phyloP scores from a whole-genome alignment of 2,113 vertebrate species.

The Macaca mulatta region DNA sequence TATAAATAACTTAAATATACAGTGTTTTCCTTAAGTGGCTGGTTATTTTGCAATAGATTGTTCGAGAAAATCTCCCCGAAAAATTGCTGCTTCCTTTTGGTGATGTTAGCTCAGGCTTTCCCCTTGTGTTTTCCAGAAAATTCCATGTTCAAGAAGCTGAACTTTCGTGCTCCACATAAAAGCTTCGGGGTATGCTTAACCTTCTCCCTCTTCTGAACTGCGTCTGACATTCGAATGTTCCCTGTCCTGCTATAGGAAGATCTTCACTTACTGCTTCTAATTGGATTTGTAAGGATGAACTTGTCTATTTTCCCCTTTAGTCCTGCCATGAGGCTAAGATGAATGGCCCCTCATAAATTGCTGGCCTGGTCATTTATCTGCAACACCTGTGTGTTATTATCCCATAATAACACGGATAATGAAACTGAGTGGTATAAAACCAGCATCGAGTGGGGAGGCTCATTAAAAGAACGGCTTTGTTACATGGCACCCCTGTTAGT shows the following conservation, averaged over 20 bases:
- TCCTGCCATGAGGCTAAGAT: neutral
- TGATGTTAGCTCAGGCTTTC: neutral
- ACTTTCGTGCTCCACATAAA: neutral
- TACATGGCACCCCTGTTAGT: neutral
- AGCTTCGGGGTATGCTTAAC: neutral
- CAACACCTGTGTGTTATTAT: neutral
- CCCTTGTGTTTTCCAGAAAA: conserved; percentile 9
- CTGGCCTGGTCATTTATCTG: neutral
- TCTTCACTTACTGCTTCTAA: neutral
- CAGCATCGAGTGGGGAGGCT: neutral
- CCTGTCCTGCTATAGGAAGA: neutral
- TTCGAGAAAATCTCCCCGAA: conserved; percentile 44
- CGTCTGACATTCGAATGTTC: neutral
- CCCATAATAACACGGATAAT: conserved; percentile 1
- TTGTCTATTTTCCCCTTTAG: conserved; percentile 15
- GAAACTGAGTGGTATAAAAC: conserved; percentile 10
- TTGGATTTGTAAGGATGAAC: neutral
- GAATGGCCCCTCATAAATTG: conserved; percentile 8
- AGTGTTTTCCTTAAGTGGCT: conserved; percentile 42
- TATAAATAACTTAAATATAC: neutral
- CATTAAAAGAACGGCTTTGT: neutral
- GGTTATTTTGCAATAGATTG: conserved; percentile 39
- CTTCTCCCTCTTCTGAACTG: neutral
- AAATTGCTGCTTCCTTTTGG: conserved; percentile 54
- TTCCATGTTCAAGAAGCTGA: conserved; percentile 47